Evolutionary conservation across 2,888 invertebrate genomes (phyloP).

Genomic region (Agriopis aurantiaria): DNA sequence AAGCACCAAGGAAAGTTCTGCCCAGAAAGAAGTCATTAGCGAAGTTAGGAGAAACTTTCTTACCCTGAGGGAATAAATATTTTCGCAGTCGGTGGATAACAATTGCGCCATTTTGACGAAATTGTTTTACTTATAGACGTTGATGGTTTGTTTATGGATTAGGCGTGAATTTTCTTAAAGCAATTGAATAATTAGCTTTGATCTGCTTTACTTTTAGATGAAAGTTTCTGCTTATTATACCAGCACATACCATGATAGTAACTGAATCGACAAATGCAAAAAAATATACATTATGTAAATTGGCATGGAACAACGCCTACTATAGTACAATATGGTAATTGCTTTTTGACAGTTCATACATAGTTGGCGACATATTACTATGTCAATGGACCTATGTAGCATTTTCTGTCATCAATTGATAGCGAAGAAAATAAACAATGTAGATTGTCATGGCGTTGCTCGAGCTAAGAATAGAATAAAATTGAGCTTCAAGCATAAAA

Average conservation of each 20-base stretch:
- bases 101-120: conserved; percentile 66
- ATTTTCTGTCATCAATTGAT: too few species aligned
- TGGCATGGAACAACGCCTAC: too few species aligned
- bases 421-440: neutral
- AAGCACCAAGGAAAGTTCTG: conserved; percentile 71
- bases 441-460: conserved; percentile 18
- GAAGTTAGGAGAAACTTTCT: conserved; percentile 73
- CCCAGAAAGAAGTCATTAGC: conserved; percentile 83
- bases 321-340: too few species aligned
- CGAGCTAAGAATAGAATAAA: conserved; percentile 25
- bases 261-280: too few species aligned
- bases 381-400: too few species aligned
- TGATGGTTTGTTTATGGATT: conserved; percentile 51
- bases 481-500: conserved; percentile 27
- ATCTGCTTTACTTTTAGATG: neutral
- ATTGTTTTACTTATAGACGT: conserved; percentile 62
- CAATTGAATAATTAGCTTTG: neutral
- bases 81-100: conserved; percentile 72
- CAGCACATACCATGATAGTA: too few species aligned
- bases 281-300: too few species aligned
- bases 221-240: neutral
- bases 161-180: conserved; percentile 17
- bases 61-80: conserved; percentile 75
- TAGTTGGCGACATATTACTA: too few species aligned
- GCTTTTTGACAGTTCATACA: too few species aligned